Conservation (phyloP, 2,113 vertebrate species). For the Pteronura brasiliensis region DNA sequence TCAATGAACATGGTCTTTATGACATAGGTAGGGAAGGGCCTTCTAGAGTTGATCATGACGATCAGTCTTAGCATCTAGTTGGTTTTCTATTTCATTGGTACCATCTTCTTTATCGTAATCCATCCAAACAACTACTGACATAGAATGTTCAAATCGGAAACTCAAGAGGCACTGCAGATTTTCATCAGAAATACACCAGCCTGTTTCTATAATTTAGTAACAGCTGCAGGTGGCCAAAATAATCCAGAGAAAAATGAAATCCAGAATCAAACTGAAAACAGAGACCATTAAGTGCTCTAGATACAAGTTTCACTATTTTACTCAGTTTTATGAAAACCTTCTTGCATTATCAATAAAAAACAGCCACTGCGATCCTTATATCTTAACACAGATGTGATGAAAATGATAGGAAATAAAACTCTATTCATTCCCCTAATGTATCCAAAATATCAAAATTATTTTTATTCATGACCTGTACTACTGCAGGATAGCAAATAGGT, state of each 20-base stretch:
- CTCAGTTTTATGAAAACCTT: slow-evolving; percentile 46
- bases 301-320: slow-evolving; percentile 39
- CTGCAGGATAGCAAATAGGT: background rate
- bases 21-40: background rate
- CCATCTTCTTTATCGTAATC: slow-evolving; percentile 1
- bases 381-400: slow-evolving; percentile 18
- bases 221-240: background rate
- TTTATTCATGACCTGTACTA: slow-evolving; percentile 38
- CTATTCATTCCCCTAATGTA: background rate
- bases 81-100: slow-evolving; percentile 20
- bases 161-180: slow-evolving; percentile 19
- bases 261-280: background rate
- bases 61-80: slow-evolving; percentile 5
- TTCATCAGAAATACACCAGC: slow-evolving; percentile 28
- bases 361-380: background rate
- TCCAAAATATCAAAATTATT: slow-evolving; percentile 19
- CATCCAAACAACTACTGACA: background rate
- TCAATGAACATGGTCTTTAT: background rate
- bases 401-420: slow-evolving; percentile 39
- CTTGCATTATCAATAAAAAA: slow-evolving; percentile 10
- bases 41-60: slow-evolving; percentile 10
- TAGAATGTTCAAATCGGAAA: slow-evolving; percentile 19
- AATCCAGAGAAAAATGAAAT: slow-evolving; percentile 46
- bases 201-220: background rate
- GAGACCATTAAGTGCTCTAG: slow-evolving; percentile 29